phyloP scores from a whole-genome alignment of 2,113 vertebrate genomes.

The Stictonetta naevosa region DNA sequence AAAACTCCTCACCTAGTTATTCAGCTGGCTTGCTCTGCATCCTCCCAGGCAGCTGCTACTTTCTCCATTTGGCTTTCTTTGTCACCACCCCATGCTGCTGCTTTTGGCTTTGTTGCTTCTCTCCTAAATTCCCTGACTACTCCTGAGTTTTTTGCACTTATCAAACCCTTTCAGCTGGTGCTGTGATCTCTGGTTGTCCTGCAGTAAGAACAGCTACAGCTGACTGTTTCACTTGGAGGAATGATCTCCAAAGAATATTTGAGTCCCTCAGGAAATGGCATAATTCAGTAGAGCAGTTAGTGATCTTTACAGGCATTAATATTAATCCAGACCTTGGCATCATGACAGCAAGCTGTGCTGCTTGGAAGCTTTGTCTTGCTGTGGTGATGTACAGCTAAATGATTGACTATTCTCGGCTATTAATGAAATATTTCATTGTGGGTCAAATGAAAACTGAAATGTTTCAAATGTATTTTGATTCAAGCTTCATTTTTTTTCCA shows the following conservation, averaged over 20 bases:
- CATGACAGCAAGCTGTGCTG: neutral
- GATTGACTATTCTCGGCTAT: neutral
- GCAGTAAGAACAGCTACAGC: neutral
- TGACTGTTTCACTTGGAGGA: neutral
- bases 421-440: neutral
- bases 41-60: neutral
- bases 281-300: neutral
- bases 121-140: neutral
- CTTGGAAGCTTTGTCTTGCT: neutral
- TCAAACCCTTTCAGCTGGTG: neutral
- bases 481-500: neutral
- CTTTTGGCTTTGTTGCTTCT: neutral
- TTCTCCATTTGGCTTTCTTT: neutral
- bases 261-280: neutral
- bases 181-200: neutral
- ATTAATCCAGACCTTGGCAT: neutral
- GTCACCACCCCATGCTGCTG: accelerated
- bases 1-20: neutral
- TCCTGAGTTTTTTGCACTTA: neutral
- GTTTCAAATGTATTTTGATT: neutral
- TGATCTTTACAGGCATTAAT: neutral
- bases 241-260: neutral
- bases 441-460: neutral
- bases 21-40: neutral
- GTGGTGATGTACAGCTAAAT: neutral